Percentiles rank a stretch among this genome's conserved stretches.
Evolutionary conservation across 35 echinoderm and acorn worm species (phyloP).

Genomic region (Lytechinus variegatus): DNA sequence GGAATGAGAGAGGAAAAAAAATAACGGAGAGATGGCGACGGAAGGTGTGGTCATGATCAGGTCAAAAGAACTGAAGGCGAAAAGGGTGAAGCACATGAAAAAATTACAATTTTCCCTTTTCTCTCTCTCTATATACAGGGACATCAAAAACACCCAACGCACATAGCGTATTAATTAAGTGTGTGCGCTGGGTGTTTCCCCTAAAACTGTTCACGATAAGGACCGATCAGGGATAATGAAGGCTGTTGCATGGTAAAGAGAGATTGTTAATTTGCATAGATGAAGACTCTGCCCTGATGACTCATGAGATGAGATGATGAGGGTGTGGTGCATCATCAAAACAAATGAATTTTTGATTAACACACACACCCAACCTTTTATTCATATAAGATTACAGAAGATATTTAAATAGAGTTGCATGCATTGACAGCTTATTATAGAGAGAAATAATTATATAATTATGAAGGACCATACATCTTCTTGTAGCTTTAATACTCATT

Average conservation of each 20-base stretch:
- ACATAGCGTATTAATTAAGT: too few relatives aligned
- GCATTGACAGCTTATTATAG: neutral
- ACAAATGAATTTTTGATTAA: neutral
- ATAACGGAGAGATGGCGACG: neutral
- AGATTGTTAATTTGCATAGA: neutral
- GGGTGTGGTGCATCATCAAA: neutral
- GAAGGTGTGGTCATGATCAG: neutral
- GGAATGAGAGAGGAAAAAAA: too few relatives aligned
- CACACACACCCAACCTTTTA: neutral
- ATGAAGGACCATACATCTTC: too few relatives aligned
- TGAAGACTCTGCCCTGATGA: neutral
- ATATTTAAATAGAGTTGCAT: neutral
- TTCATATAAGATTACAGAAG: neutral
- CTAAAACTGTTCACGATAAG: too few relatives aligned
- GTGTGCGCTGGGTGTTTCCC: too few relatives aligned
- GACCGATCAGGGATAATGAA: too few relatives aligned
- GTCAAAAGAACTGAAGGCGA: neutral
- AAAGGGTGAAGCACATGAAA: neutral
- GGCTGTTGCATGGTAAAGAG: neutral
- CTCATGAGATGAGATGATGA: neutral
- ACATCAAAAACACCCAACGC: too few relatives aligned
- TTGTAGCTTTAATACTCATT: too few relatives aligned
- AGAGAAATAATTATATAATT: neutral
- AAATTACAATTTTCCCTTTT: neutral
- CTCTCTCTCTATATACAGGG: too few relatives aligned